Conservation (phyloP, 2,113 vertebrate genomes). For the Saimiri boliviensis region DNA sequence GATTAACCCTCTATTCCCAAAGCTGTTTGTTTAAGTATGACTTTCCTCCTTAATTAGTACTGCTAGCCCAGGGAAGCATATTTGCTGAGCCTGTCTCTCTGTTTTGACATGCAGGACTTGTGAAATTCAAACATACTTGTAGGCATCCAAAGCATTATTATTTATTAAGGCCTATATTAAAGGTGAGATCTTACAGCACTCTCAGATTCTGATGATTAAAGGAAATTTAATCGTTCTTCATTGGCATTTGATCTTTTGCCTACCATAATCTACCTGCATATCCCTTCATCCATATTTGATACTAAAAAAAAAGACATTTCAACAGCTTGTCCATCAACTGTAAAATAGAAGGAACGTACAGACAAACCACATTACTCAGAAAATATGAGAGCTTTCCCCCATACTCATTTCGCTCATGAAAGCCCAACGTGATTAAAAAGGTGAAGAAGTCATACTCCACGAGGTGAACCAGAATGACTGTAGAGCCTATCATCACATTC, state of each 20-base stretch:
- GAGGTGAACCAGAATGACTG: neutral
- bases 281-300: slow-evolving; percentile 52
- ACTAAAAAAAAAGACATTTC: slow-evolving; percentile 51
- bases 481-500: neutral
- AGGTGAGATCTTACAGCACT: slow-evolving; percentile 52
- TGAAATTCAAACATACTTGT: slow-evolving; percentile 68
- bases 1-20: slow-evolving; percentile 29
- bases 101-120: slow-evolving; percentile 73
- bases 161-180: slow-evolving; percentile 61
- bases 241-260: slow-evolving; percentile 64
- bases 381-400: neutral
- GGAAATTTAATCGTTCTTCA: slow-evolving; percentile 53
- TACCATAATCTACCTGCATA: neutral
- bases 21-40: slow-evolving; percentile 39
- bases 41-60: slow-evolving; percentile 46
- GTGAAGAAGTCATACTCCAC: neutral
- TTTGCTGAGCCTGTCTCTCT: slow-evolving; percentile 56
- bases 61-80: neutral
- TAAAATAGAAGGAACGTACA: neutral
- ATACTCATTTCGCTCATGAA: neutral
- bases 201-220: slow-evolving; percentile 69
- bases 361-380: slow-evolving; percentile 52
- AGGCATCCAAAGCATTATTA: slow-evolving; percentile 52
- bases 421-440: neutral
- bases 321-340: slow-evolving; percentile 54